Evolutionary conservation across 2,113 vertebrate species (phyloP).

Genomic region (Myotis davidii): DNA sequence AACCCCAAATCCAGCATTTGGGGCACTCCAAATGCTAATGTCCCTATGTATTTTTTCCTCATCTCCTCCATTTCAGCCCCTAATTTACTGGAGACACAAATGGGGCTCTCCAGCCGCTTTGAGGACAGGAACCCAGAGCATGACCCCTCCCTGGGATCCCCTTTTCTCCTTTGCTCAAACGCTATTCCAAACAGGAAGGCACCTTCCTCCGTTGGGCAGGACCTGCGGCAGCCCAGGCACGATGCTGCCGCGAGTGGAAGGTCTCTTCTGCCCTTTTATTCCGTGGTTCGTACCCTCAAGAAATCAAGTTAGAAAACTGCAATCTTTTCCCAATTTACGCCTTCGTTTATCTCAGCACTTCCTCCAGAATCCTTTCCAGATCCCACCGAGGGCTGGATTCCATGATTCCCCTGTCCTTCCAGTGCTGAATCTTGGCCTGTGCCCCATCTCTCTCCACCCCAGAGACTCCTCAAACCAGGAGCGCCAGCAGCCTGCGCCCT

Average conservation of each 20-base stretch:
- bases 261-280: not conserved
- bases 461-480: not conserved
- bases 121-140: not conserved
- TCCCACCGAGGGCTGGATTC: not conserved
- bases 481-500: not conserved
- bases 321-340: not conserved
- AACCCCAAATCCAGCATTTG: not conserved
- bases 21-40: not conserved
- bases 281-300: not conserved
- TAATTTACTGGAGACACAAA: not conserved
- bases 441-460: not conserved
- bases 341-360: not conserved
- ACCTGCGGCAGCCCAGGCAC: not conserved
- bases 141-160: not conserved
- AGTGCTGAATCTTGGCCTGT: not conserved
- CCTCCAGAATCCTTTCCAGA: not conserved
- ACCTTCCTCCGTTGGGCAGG: not conserved
- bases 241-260: not conserved
- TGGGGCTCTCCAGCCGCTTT: not conserved
- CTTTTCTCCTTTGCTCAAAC: not conserved
- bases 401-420: not conserved
- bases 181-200: not conserved
- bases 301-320: conserved; percentile 60
- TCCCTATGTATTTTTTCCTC: not conserved
- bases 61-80: not conserved